Base-by-base conservation (phyloP, 2,888 invertebrate species). In the Catocala fraxini region DNA sequence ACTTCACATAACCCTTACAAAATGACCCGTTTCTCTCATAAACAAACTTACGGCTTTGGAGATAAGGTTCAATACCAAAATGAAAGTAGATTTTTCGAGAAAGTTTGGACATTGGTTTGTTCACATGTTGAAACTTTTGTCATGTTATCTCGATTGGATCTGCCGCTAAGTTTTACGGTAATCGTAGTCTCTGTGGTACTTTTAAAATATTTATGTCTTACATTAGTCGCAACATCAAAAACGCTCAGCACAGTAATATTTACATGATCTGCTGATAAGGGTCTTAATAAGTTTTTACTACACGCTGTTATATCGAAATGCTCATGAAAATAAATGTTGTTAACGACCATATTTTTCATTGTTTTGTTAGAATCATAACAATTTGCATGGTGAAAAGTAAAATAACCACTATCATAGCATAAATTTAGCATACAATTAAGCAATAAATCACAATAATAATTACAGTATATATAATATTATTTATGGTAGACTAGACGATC, bases 91-190 rank as follows among this genome's bases (percentile, higher is more conserved):
- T 47, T 63, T 63, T 15, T 65, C 46, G 63, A 39, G n/a, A 49
- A 55, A 56, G 56, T 63, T 25, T 45, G 0, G 59, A 69, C n/a
- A 54, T 76, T 71, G 65, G 71, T 61, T 55, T 63, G 59, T 77
- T 75, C 71, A 79, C 77, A 81, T 86, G 89, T 89, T 87, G 82
- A 86, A 86, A 85, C 87, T 87, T 90, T 89, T 89, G 89, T 89
- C 85, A 81, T 83, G 81, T 81, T 87, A 91, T 91, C 91, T 77
- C 82, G 74, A 87, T 88, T 81, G 85, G 77, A 90, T 90, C 90
- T 82, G 81, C 84, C 78, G 83, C 85, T 86, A 83, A 85, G 86
- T 85, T 91, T 90, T 90, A 91, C 88, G 89, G 85, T 90, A 89
- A 90, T 90, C 84, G 88, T 81, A 78, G 81, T 75, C 79, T 71